phyloP scores from a whole-genome alignment of 2,888 invertebrate genomes.

The Agrotis puta region DNA sequence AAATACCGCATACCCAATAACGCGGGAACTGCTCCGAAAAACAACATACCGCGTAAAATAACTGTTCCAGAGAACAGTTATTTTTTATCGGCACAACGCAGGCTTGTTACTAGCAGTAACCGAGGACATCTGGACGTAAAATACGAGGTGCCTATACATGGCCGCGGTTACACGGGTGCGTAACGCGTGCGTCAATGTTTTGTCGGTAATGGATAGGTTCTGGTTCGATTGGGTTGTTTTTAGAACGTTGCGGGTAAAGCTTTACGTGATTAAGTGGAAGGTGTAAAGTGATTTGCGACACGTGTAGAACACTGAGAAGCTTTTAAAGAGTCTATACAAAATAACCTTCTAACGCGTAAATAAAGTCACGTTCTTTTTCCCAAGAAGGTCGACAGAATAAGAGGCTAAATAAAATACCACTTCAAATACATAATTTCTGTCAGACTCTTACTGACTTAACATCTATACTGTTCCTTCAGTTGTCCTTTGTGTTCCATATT shows the following conservation, averaged over 20 bases:
- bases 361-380: no score
- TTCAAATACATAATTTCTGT: no score
- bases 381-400: no score
- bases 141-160: slow-evolving; percentile 65
- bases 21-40: slow-evolving; percentile 39
- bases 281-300: not conserved
- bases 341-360: no score
- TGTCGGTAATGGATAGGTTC: slow-evolving; percentile 52
- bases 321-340: not conserved
- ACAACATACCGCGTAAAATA: slow-evolving; percentile 36
- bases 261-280: not conserved
- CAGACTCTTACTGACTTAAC: no score
- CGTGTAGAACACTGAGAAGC: not conserved
- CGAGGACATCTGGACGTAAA: slow-evolving; percentile 69
- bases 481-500: no score
- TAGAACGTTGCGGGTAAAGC: not conserved
- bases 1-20: slow-evolving; percentile 52
- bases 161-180: slow-evolving; percentile 49
- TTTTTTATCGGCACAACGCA: slow-evolving; percentile 72
- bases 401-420: no score
- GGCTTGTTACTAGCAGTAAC: slow-evolving; percentile 63
- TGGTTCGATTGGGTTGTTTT: slow-evolving; percentile 19
- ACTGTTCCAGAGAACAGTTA: slow-evolving; percentile 65
- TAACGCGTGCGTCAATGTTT: slow-evolving; percentile 44
- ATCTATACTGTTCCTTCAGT: no score